A percentile compares a stretch with the other conserved stretches of the same genome.
These are phyloP conservation scores for Darevskia nairensis DNA, from an alignment of 2,797 vertebrate genomes.

Conservation along the genomic window DNA sequence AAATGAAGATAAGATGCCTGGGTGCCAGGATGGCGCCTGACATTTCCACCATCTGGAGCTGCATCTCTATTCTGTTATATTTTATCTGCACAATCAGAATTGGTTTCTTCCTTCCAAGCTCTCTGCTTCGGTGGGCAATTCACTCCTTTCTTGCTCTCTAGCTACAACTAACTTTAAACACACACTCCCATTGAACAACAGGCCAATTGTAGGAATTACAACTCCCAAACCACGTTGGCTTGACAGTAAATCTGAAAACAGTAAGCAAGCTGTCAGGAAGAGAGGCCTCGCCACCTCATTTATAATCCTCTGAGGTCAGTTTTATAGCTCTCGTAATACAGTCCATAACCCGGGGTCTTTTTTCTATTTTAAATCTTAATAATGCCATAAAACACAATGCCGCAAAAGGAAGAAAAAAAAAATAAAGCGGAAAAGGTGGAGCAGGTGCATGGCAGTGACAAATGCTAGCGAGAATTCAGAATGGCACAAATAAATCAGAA, in stretches of 20 bases:
- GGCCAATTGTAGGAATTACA: constrained; percentile 23
- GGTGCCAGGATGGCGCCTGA: no score
- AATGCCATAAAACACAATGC: constrained; percentile 34
- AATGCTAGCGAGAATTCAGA: constrained; percentile 22
- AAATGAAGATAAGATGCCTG: no score
- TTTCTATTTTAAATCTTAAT: constrained; percentile 42
- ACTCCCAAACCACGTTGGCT: neutral
- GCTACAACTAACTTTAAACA: neutral
- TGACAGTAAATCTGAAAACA: constrained; percentile 38
- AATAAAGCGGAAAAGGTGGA: constrained; percentile 1
- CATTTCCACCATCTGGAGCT: no score
- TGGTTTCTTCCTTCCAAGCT: neutral
- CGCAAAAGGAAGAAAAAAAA: neutral
- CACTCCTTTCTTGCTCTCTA: neutral
- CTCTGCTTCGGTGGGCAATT: neutral
- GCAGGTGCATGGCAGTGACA: constrained; percentile 13
- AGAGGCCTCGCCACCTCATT: constrained; percentile 8
- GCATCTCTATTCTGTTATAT: no score
- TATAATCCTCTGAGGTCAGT: constrained; percentile 41
- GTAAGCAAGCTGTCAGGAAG: neutral
- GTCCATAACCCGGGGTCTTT: constrained; percentile 40
- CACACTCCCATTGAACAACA: constrained; percentile 1
- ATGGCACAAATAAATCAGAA: constrained; percentile 30
- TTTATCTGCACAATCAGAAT: neutral
- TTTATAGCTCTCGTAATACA: constrained; percentile 42